Conservation (phyloP, 2,888 invertebrate species). For the Aphrophora alni region DNA sequence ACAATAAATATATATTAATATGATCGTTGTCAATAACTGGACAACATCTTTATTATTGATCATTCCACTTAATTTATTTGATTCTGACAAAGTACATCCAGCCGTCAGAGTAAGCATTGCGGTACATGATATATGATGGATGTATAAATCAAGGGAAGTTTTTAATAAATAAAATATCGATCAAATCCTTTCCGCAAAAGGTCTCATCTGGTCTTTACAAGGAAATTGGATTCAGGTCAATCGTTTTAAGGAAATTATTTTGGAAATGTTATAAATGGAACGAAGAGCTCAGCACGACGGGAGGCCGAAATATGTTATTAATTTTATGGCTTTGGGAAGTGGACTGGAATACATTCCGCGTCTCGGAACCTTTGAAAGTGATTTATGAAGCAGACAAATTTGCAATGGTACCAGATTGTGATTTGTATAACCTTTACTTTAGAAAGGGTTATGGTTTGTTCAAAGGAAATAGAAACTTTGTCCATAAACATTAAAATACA, state of each 20-base stretch:
- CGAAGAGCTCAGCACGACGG: not conserved
- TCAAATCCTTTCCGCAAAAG: not conserved
- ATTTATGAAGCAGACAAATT: conserved; percentile 6
- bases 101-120: no score
- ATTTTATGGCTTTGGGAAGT: conserved; percentile 6
- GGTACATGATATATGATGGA: not conserved
- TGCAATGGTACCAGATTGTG: not conserved
- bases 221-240: conserved; percentile 2
- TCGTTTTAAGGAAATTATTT: conserved; percentile 6
- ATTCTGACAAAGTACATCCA: no score
- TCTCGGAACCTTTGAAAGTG: not conserved
- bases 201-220: not conserved
- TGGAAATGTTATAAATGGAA: not conserved
- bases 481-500: not conserved
- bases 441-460: not conserved
- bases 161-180: not conserved
- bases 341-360: not conserved
- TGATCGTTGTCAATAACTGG: no score
- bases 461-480: not conserved
- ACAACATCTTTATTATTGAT: no score
- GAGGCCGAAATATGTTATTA: conserved; percentile 4
- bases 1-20: no score
- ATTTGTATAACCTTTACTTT: not conserved
- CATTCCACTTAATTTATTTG: no score
- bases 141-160: not conserved